phyloP scores from a whole-genome alignment of 2,888 invertebrate species.

The Ichneumoninae sp. region DNA sequence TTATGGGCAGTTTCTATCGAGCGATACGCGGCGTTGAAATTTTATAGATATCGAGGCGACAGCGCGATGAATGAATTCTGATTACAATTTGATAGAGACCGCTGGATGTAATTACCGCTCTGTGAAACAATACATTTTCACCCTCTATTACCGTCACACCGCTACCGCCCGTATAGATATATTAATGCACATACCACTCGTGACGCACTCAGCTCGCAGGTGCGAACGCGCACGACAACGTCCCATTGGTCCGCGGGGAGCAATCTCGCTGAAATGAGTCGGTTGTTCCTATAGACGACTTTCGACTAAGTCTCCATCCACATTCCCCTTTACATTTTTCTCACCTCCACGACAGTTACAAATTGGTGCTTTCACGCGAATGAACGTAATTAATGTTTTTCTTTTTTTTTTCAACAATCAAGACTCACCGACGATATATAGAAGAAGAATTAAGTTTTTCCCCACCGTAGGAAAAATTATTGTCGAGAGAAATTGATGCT shows the following conservation, averaged over 20 bases:
- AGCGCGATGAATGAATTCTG: conserved; percentile 47
- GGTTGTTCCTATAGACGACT: conserved; percentile 18
- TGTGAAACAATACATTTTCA: conserved; percentile 33
- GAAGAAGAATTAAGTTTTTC: not conserved
- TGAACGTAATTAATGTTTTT: conserved; percentile 1
- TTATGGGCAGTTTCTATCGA: not conserved
- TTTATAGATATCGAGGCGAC: conserved; percentile 33
- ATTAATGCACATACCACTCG: conserved; percentile 29
- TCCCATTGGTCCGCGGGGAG: conserved; percentile 49
- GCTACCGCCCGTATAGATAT: conserved; percentile 2
- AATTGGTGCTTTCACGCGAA: conserved; percentile 1
- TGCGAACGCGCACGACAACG: conserved; percentile 35
- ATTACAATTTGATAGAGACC: conserved; percentile 47
- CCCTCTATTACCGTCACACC: conserved; percentile 3
- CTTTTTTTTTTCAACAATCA: conserved; percentile 7
- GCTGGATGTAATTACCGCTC: conserved; percentile 35
- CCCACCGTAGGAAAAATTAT: not conserved
- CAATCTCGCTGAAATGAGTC: conserved; percentile 49
- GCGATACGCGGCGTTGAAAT: not conserved
- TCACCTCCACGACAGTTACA: conserved; percentile 1
- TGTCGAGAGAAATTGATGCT: not conserved
- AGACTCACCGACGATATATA: not conserved
- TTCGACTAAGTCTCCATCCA: conserved; percentile 16
- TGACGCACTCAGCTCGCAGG: conserved; percentile 55
- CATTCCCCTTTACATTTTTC: conserved; percentile 1